Conservation (phyloP, 2,113 vertebrate genomes). For the Eurypyga helias region DNA sequence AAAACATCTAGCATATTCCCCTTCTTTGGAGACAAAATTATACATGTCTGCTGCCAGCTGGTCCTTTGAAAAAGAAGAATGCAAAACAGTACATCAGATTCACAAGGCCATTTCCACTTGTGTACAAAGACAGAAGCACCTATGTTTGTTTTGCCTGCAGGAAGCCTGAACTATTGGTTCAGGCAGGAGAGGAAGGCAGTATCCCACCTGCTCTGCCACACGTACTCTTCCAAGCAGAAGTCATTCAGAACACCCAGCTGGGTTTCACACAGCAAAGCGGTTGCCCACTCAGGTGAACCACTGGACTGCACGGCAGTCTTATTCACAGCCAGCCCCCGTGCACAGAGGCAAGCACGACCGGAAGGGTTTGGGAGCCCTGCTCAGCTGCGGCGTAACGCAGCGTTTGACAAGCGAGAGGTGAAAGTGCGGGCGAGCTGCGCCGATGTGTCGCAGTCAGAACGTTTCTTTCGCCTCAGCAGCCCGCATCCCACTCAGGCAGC, state of each 20-base stretch:
- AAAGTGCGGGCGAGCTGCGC: background rate
- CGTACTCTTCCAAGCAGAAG: background rate
- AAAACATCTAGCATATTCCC: conserved; percentile 91
- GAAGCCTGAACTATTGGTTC: accelerated
- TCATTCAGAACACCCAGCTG: background rate
- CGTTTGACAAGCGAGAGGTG: background rate
- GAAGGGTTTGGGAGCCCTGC: background rate
- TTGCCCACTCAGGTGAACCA: background rate
- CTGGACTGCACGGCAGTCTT: background rate
- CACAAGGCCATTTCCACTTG: background rate
- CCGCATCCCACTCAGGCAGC: background rate
- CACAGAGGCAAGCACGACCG: background rate
- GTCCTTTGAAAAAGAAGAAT: conserved; percentile 77
- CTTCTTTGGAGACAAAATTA: conserved; percentile 95
- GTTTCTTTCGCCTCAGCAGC: background rate
- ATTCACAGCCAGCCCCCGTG: background rate
- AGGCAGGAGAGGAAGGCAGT: background rate
- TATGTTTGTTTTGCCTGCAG: background rate
- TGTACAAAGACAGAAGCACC: accelerated
- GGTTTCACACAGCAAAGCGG: background rate
- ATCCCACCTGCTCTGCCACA: background rate
- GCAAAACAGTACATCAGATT: background rate
- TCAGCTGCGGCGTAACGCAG: accelerated
- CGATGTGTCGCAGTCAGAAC: background rate
- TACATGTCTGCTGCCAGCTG: conserved; percentile 98